These are phyloP conservation scores for Rhingia campestris DNA, from an alignment of 2,888 invertebrate species.

Conservation along the genomic window DNA sequence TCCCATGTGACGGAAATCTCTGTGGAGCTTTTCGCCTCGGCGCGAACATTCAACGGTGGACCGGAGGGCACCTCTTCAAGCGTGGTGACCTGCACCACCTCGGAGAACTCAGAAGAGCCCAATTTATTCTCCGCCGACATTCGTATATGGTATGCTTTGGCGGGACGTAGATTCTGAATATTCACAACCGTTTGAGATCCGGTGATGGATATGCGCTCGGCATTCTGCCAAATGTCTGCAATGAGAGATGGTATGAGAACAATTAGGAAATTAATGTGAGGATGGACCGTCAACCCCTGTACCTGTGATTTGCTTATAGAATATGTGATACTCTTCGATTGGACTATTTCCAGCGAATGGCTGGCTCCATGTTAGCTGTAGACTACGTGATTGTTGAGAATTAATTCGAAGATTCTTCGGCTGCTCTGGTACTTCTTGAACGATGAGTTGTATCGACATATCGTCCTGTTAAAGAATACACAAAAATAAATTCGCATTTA, in stretches of 20 bases:
- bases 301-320: slow-evolving; percentile 91
- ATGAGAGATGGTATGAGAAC: slow-evolving; percentile 38
- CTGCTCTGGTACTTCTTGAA: slow-evolving; percentile 95
- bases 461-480: slow-evolving; percentile 85
- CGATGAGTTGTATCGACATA: slow-evolving; percentile 94
- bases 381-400: slow-evolving; percentile 92
- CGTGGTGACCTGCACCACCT: slow-evolving; percentile 93
- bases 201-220: slow-evolving; percentile 91
- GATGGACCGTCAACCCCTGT: neutral
- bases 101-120: slow-evolving; percentile 93
- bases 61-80: slow-evolving; percentile 93
- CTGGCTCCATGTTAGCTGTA: slow-evolving; percentile 94
- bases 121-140: slow-evolving; percentile 95
- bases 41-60: slow-evolving; percentile 90
- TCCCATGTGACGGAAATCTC: slow-evolving; percentile 94
- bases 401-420: slow-evolving; percentile 93
- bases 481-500: neutral
- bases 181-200: slow-evolving; percentile 92
- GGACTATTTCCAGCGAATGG: slow-evolving; percentile 95
- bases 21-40: slow-evolving; percentile 92
- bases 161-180: slow-evolving; percentile 91
- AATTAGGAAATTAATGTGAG: slow-evolving; percentile 60
- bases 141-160: slow-evolving; percentile 93
- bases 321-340: slow-evolving; percentile 93
- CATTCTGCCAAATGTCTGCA: slow-evolving; percentile 90